These are phyloP conservation scores for Gymnodraco acuticeps DNA, from an alignment of 2,797 vertebrate genomes.

Conservation along the genomic window DNA sequence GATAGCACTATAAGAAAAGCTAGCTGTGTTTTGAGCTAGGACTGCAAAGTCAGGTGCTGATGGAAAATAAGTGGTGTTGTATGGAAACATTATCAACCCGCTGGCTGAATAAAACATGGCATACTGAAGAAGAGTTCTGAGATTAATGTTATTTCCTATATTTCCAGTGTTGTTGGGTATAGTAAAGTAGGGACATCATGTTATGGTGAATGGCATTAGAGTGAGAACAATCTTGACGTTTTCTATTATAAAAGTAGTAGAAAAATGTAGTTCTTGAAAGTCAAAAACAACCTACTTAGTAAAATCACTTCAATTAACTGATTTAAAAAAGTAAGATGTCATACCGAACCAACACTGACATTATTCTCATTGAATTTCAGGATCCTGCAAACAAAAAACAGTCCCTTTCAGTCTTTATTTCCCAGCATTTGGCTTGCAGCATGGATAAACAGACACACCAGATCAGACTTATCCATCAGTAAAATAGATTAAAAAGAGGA, in stretches of 20 bases:
- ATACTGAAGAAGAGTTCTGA: background rate
- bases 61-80: background rate
- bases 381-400: conserved; percentile 17
- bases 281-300: background rate
- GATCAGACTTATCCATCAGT: background rate
- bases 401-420: conserved; percentile 10
- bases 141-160: background rate
- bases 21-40: conserved; percentile 33
- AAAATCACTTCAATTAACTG: conserved; percentile 20
- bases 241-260: conserved; percentile 3
- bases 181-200: conserved; percentile 2
- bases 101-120: background rate
- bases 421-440: background rate
- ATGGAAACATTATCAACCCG: background rate
- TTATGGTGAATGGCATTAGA: conserved; percentile 23
- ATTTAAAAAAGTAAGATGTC: conserved; percentile 14
- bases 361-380: conserved; percentile 38
- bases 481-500: background rate
- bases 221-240: conserved; percentile 10
- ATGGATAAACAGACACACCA: conserved; percentile 14
- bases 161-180: background rate
- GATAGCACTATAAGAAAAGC: conserved; percentile 22
- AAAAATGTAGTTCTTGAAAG: conserved; percentile 16
- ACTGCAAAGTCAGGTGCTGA: background rate
- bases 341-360: conserved; percentile 9